Evolutionary conservation across 2,113 vertebrate genomes (phyloP).

Genomic region (Daphoenositta chrysoptera): DNA sequence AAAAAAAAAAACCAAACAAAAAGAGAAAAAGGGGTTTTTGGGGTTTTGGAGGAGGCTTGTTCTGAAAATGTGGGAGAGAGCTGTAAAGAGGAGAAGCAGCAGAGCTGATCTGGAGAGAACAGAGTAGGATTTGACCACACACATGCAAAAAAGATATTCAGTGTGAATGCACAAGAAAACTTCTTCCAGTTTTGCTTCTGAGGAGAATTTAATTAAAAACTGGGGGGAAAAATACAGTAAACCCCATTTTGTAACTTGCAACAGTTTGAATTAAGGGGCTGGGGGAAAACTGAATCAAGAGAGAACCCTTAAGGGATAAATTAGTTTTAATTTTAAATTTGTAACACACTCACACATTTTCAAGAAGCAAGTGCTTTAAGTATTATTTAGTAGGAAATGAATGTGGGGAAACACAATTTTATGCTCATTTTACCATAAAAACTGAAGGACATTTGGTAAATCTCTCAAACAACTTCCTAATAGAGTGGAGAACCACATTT

Average conservation of each 20-base stretch:
- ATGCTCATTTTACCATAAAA: slow-evolving; percentile 7
- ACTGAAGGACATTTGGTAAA: neutral
- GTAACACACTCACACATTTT: neutral
- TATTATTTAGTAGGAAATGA: neutral
- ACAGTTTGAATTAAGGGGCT: neutral
- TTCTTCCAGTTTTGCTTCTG: neutral
- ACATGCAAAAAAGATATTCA: neutral
- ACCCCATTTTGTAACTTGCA: neutral
- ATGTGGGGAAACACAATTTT: neutral
- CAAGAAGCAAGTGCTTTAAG: neutral
- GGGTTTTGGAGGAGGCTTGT: neutral
- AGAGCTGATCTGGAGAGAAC: neutral
- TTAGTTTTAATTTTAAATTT: slow-evolving; percentile 12
- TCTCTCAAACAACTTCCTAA: neutral
- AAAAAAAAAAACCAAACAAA: too few species aligned
- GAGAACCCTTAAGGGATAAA: neutral
- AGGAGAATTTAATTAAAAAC: neutral
- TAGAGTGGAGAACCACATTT: neutral
- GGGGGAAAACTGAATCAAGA: neutral
- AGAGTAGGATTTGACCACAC: neutral
- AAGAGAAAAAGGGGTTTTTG: neutral
- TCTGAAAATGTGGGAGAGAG: neutral
- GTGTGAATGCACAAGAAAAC: fast-evolving
- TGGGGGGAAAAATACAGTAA: neutral
- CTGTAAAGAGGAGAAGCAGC: neutral